Percentiles rank a stretch among this genome's conserved stretches.
Evolutionary conservation across 2,888 invertebrate species (phyloP).

Genomic region (Gandaritis pyraliata): DNA sequence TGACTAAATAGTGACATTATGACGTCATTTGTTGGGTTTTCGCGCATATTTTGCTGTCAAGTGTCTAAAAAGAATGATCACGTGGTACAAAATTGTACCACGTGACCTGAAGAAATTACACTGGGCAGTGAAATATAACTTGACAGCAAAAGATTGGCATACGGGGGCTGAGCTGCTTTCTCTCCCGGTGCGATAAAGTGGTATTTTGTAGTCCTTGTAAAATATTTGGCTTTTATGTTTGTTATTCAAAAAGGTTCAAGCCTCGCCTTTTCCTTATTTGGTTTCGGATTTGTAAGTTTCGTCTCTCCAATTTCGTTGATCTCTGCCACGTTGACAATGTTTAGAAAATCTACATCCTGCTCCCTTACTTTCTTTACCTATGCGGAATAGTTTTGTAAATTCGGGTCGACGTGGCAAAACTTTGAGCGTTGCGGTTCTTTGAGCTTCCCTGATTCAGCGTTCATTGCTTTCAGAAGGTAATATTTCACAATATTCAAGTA

Average conservation of each 20-base stretch:
- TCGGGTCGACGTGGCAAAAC: slow-evolving; percentile 32
- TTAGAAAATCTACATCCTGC: slow-evolving; percentile 38
- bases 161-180: slow-evolving; percentile 11
- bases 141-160: too few species aligned
- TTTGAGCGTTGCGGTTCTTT: slow-evolving; percentile 34
- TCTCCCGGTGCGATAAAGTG: slow-evolving; percentile 19
- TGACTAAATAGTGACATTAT: too few species aligned
- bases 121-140: too few species aligned
- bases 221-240: slow-evolving; percentile 41
- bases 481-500: slow-evolving; percentile 59
- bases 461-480: slow-evolving; percentile 38
- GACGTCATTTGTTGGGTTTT: too few species aligned
- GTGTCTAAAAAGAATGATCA: too few species aligned
- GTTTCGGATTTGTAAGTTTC: slow-evolving; percentile 43
- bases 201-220: slow-evolving; percentile 33
- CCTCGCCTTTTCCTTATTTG: slow-evolving; percentile 44
- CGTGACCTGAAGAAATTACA: too few species aligned
- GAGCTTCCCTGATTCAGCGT: slow-evolving; percentile 38
- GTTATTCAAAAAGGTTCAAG: slow-evolving; percentile 40
- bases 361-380: slow-evolving; percentile 33
- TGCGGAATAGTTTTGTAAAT: slow-evolving; percentile 38
- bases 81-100: too few species aligned
- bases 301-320: slow-evolving; percentile 43
- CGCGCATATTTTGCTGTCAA: too few species aligned
- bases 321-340: slow-evolving; percentile 43